These are phyloP conservation scores for Micrasema longulum DNA, from an alignment of 1,140 invertebrate species.

Conservation along the genomic window DNA sequence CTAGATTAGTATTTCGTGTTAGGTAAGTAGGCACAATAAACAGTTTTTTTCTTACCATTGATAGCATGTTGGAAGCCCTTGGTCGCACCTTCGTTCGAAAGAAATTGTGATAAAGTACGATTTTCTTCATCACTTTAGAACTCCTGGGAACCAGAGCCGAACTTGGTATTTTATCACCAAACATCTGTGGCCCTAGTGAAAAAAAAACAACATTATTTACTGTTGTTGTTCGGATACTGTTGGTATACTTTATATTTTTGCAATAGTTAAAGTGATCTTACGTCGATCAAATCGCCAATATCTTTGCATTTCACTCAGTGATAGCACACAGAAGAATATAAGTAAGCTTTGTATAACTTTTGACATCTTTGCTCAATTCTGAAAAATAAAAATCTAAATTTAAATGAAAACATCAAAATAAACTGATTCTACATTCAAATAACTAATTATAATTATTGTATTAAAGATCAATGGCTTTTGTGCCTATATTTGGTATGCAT, in stretches of 20 bases:
- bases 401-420: background rate
- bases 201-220: no score
- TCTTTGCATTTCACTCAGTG: conserved; percentile 35
- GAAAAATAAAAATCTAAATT: background rate
- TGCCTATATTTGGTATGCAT: background rate
- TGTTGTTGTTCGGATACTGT: background rate
- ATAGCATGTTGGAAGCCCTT: conserved; percentile 82
- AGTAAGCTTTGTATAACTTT: conserved; percentile 10
- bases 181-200: conserved; percentile 68
- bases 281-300: conserved; percentile 45
- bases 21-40: no score
- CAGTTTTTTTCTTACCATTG: conserved; percentile 83
- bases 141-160: conserved; percentile 70
- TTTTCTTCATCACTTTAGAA: conserved; percentile 75
- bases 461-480: background rate
- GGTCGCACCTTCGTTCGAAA: conserved; percentile 81
- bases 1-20: no score
- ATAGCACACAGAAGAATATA: conserved; percentile 16
- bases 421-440: background rate
- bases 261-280: conserved; percentile 21
- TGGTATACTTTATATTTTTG: background rate
- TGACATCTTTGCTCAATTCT: background rate
- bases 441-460: background rate
- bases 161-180: conserved; percentile 72
- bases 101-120: conserved; percentile 82